Conservation (phyloP, 2,797 vertebrate genomes). For the Catamblyrhynchus diadema region DNA sequence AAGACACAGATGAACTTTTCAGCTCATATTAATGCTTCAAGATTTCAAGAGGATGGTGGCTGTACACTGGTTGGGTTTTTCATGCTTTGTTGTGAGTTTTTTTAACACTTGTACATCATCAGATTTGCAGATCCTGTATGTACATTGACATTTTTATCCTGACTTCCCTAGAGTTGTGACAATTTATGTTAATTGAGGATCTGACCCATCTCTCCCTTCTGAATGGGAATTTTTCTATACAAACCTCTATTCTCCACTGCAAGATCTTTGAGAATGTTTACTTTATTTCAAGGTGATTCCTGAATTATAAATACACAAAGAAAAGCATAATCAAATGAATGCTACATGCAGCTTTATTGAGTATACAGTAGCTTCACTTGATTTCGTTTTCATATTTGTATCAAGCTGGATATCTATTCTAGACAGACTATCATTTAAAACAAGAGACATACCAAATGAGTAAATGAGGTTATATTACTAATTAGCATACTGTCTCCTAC, state of each 20-base stretch:
- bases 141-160: neutral
- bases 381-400: slow-evolving; percentile 68
- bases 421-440: slow-evolving; percentile 70
- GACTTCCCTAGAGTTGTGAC: neutral
- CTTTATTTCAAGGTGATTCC: slow-evolving; percentile 43
- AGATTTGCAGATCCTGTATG: neutral
- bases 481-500: slow-evolving; percentile 77
- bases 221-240: neutral
- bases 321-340: neutral
- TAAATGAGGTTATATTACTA: slow-evolving; percentile 80
- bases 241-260: neutral
- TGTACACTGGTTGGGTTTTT: neutral
- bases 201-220: neutral
- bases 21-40: neutral
- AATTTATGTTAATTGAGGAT: neutral
- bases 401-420: slow-evolving; percentile 68
- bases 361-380: slow-evolving; percentile 46
- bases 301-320: slow-evolving; percentile 10
- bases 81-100: neutral
- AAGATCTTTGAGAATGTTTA: slow-evolving; percentile 3
- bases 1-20: neutral
- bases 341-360: slow-evolving; percentile 31
- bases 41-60: neutral
- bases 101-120: neutral
- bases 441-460: slow-evolving; percentile 68